These are phyloP conservation scores for Spodoptera litura DNA, from an alignment of 1,140 invertebrate species.

Conservation along the genomic window DNA sequence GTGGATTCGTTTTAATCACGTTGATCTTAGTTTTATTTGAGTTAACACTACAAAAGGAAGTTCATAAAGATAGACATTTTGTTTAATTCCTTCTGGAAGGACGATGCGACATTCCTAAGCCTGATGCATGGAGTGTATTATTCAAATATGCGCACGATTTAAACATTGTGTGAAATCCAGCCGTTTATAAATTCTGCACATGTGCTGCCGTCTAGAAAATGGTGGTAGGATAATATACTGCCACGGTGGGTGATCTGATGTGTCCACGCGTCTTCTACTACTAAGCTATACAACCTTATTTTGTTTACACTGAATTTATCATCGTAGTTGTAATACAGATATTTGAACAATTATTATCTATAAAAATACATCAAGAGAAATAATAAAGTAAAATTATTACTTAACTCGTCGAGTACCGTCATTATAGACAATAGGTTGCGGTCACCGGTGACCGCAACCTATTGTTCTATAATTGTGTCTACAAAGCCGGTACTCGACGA, in stretches of 20 bases:
- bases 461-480: too few species aligned
- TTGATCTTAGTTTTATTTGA: not conserved
- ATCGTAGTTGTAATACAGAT: not conserved
- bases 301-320: not conserved
- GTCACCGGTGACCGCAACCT: too few species aligned
- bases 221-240: constrained; percentile 14
- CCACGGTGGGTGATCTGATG: not conserved
- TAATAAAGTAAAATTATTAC: too few species aligned
- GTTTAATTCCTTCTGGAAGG: not conserved
- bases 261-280: too few species aligned
- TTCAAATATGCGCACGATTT: constrained; percentile 37
- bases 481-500: too few species aligned
- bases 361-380: too few species aligned
- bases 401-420: too few species aligned
- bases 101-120: constrained; percentile 16
- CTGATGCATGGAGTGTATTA: not conserved
- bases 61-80: not conserved
- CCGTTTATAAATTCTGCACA: constrained; percentile 22
- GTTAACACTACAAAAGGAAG: not conserved
- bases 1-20: not conserved
- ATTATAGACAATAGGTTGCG: too few species aligned
- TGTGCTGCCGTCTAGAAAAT: constrained; percentile 29
- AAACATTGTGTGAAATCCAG: constrained; percentile 32
- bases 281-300: too few species aligned
- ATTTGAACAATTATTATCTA: too few species aligned